Evolutionary conservation across 2,888 invertebrate genomes (phyloP), one percentile per base, ranked within the genome.

Genomic region (Drosophila leonis): DNA sequence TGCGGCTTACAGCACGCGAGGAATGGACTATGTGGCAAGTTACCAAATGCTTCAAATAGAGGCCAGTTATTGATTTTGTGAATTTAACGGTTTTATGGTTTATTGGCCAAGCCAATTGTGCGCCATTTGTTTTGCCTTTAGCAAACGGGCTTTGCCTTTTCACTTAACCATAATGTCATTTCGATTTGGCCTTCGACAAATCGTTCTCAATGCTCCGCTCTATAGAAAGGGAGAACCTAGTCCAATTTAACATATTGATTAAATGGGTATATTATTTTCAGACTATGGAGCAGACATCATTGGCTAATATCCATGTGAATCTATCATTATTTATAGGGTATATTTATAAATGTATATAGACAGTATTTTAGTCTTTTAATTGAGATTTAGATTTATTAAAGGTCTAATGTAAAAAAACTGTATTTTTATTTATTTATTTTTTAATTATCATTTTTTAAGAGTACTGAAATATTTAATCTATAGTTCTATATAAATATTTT

Each of bases 81-180:
- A 81, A 86, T 82, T 90, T 82, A 81, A 90, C 81, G 80, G 82
- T 79, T 84, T 84, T 84, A 82, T 83, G 90, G 71, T 87, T 90
- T 90, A 84, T 89, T 84, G 87, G 81, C 77, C 83, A 85, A 84
- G 85, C 63, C 82, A 89, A 83, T 88, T 89, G 80, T 71, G 64
- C 39, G 65, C 72, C 85, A 89, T 89, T 84, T 82, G 88, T 87
- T 87, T 76, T 65, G 78, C 83, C 83, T 64, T 52, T 41, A 60
- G 65, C 65, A 59, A 72, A 61, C 55, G 46, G 20, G 31, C 33
- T 56, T 61, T 54, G 69, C 67, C 74, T 71, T 80, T 88, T 78
- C 74, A 79, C 74, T 87, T 82, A 76, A 59, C 68, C 68, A 67
- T 59, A 86, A 86, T 88, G 79, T 73, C 84, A 64, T 76, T 90